Base-by-base conservation (phyloP, 1,140 invertebrate species). In the Drosophila elegans region DNA sequence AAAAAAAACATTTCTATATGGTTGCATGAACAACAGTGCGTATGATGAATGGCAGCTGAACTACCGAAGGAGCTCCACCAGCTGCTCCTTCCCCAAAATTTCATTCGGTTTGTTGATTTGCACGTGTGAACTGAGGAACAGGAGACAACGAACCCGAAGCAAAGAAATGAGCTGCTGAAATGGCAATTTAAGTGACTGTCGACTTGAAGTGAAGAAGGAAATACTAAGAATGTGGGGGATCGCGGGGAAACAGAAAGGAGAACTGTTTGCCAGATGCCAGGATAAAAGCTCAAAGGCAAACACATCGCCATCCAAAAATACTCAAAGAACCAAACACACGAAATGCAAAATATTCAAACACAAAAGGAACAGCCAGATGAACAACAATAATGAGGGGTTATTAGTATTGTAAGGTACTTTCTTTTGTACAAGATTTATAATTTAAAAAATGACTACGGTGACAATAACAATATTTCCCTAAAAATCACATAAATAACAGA, bases 121-220 rank as follows among this genome's bases (percentile, higher is more conserved):
- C 83, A 86, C 83, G 83, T 89, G 83, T 79, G 79, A 71, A 68
- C 61, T 27, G 56, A 59, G 44, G 21, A 39, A 27, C 38, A 66
- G 29, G 62, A 53, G 39, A 45, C 61, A 75, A 42, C 60, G 56
- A 56, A 63, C 61, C 27, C 78, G 21, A 60, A 59, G 27, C 41
- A 16, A 12, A 46, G 72, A 88, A 88, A 84, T 89, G 84, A 84
- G 85, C 84, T 89, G 85, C 76, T 80, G 80, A 89, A 89, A 89
- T 89, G 77, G 84, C 85, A 80, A 89, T 84, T 89, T 71, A 88
- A 88, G 84, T 89, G 84, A 88, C 80, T 88, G 80, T 84, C 83
- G 71, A 88, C 41, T 57, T 66, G 49, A 71, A 76, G 60, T 72
- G 72, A 38, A 54, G 56, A 6, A 32, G 29, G 29, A 32, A 7